Conservation (phyloP, 1,140 invertebrate species). For the Cotesia typhae region DNA sequence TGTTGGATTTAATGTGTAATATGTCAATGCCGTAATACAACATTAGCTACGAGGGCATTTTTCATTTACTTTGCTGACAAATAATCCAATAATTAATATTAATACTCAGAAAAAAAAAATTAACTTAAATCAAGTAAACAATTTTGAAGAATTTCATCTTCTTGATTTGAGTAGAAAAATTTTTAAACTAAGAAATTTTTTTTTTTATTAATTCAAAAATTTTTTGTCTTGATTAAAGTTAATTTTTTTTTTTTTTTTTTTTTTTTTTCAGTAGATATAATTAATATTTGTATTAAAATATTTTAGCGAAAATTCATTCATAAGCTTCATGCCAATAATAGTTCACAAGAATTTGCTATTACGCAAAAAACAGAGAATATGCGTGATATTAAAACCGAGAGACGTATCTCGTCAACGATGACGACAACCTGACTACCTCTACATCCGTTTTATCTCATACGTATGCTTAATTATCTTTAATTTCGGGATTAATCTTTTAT, state of each 20-base stretch:
- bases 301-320: too few relatives aligned
- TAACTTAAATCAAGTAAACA: neutral
- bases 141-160: neutral
- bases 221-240: too few relatives aligned
- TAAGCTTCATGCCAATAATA: neutral
- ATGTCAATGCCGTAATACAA: slow-evolving; percentile 34
- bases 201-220: too few relatives aligned
- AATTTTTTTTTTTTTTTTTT: too few relatives aligned
- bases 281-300: too few relatives aligned
- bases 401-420: slow-evolving; percentile 1
- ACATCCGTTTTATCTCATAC: slow-evolving; percentile 15
- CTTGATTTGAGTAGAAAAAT: too few relatives aligned
- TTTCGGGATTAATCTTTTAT: neutral
- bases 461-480: slow-evolving; percentile 12
- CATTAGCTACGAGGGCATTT: slow-evolving; percentile 19
- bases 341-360: slow-evolving; percentile 1
- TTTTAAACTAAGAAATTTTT: too few relatives aligned
- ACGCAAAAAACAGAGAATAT: slow-evolving; percentile 18
- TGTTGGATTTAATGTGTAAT: neutral
- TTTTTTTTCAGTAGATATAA: too few relatives aligned
- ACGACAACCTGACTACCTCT: neutral
- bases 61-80: neutral
- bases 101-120: too few relatives aligned
- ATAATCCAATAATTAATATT: slow-evolving; percentile 4
- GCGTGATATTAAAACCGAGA: slow-evolving; percentile 11